Evolutionary conservation across 2,888 invertebrate genomes (phyloP), one percentile per base, ranked within the genome.

Genomic region (Drosophila atripex): DNA sequence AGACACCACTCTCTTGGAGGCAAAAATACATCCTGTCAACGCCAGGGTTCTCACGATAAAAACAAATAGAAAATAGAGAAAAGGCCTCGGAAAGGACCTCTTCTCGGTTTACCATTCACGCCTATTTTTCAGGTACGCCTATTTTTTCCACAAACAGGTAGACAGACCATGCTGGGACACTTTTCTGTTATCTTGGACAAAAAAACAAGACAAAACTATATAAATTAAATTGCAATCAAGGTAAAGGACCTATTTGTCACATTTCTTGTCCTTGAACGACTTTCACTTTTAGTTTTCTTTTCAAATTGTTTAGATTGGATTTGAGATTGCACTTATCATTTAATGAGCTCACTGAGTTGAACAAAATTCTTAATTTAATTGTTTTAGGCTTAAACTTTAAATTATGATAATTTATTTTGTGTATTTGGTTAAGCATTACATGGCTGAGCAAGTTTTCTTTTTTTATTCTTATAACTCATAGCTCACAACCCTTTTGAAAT

Each of bases 351-450:
- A 54, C 39, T 16, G 61, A 61, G 39, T 60, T 45, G 59, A 21
- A 46, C 16, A 28, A 12, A 60, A 46, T 46, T 45, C 11, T 16
- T 4, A 14, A 9, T 25, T 35, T 23, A 21, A 18, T 41, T 11
- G 18, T 18, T 41, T 47, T 30, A 28, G 28, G 28, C 16, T 30
- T 9, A 1, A 4, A 56, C 28, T 28, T 28, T 64, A 55, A 70
- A 64, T 75, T 71, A 55, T 56, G 43, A 46, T 16, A 66, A 56
- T 56, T 56, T 80, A 78, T 80, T 71, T 68, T 18, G 3, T 75
- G 75, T 73, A 59, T 54, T 14, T 14, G 11, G 6, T n/a, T 14
- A 65, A 75, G 76, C 68, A 79, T 79, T 80, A 79, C 80, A 80
- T 55, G 79, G 71, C 64, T 78, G 78, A 78, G 79, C 73, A 68